A percentile compares a stretch with the other conserved stretches of the same genome.
phyloP scores from a whole-genome alignment of 1,140 invertebrate species.

The Papilio machaon region DNA sequence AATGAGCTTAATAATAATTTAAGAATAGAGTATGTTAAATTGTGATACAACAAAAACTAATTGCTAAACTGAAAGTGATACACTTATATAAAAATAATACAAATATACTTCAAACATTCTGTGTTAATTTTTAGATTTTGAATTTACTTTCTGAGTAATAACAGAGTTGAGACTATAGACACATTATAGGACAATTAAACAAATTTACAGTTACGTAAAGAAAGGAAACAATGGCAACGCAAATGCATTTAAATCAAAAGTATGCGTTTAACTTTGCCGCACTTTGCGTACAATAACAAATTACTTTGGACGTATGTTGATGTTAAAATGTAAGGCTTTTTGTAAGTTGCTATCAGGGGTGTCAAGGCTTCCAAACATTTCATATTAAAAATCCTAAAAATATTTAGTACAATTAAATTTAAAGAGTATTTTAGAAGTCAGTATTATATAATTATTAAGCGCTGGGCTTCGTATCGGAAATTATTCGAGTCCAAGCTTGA shows the following conservation, averaged over 20 bases:
- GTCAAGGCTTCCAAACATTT: not conserved
- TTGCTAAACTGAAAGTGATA: too few relatives aligned
- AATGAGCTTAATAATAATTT: too few relatives aligned
- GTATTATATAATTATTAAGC: not conserved
- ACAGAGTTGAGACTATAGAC: not conserved
- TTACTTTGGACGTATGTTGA: not conserved
- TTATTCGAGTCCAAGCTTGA: too few relatives aligned
- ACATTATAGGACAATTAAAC: not conserved
- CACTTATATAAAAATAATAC: too few relatives aligned
- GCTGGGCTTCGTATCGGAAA: too few relatives aligned
- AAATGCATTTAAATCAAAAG: slow-evolving; percentile 19
- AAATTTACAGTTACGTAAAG: not conserved
- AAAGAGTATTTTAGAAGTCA: not conserved
- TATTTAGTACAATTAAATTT: not conserved
- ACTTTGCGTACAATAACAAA: not conserved
- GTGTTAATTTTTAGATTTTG: not conserved
- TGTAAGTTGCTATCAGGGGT: not conserved
- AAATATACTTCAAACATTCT: too few relatives aligned
- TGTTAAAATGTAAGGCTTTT: not conserved
- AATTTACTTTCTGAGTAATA: not conserved
- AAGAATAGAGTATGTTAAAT: too few relatives aligned
- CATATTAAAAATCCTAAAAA: not conserved
- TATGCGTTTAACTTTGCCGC: slow-evolving; percentile 10
- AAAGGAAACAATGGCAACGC: not conserved
- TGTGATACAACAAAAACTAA: too few relatives aligned